Conservation (phyloP, 2,888 invertebrate species). For the Melieria omissa region DNA sequence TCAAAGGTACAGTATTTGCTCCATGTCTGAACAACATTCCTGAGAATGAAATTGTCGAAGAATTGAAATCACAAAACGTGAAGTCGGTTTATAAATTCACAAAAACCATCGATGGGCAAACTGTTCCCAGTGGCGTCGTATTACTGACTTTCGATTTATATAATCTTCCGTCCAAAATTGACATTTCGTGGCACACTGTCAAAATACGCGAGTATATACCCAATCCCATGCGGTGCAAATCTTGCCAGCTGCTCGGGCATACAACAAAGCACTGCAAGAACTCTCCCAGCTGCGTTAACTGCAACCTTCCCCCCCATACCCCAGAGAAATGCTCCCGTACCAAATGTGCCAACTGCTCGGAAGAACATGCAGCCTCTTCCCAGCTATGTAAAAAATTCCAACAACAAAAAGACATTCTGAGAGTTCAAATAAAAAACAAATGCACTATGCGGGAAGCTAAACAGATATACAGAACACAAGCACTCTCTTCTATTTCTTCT, state of each 20-base stretch:
- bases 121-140: conserved; percentile 9
- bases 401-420: conserved; percentile 4
- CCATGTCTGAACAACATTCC: not conserved
- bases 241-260: not conserved
- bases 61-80: conserved; percentile 17
- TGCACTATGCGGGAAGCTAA: conserved; percentile 3
- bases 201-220: conserved; percentile 11
- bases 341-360: not conserved
- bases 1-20: conserved; percentile 6
- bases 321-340: not conserved
- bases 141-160: conserved; percentile 20
- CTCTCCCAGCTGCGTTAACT: not conserved
- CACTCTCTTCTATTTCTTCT: too few relatives aligned
- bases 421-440: conserved; percentile 7
- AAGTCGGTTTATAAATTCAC: conserved; percentile 8
- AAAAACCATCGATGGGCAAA: conserved; percentile 1
- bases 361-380: conserved; percentile 3
- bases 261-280: conserved; percentile 17
- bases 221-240: conserved; percentile 22
- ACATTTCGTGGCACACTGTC: conserved; percentile 22
- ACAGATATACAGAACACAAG: not conserved
- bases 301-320: not conserved
- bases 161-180: conserved; percentile 14
- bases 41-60: conserved; percentile 18
- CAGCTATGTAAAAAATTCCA: not conserved